Evolutionary conservation across 2,113 vertebrate genomes (phyloP).

Genomic region (Myiozetetes cayanensis): DNA sequence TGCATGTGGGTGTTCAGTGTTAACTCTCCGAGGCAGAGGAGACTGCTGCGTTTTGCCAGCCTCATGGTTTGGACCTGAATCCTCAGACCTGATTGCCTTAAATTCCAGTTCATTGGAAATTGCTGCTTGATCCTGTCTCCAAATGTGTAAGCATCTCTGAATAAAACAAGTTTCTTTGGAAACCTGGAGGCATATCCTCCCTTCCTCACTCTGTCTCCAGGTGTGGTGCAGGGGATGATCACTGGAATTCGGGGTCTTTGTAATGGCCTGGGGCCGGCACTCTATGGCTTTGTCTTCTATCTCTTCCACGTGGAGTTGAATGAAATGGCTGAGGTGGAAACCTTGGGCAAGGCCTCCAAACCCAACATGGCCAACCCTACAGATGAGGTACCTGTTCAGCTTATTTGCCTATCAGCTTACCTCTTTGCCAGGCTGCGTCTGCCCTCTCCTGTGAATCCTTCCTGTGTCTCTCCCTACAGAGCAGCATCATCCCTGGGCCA

Average conservation of each 20-base stretch:
- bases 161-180: background rate
- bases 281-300: constrained; percentile 90
- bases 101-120: background rate
- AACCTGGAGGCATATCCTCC: background rate
- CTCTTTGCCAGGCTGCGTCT: background rate
- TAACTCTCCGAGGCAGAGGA: background rate
- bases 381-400: constrained; percentile 76
- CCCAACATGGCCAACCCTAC: constrained; percentile 90
- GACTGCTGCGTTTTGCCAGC: background rate
- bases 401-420: background rate
- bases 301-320: constrained; percentile 88
- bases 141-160: fast-evolving
- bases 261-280: constrained; percentile 85
- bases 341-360: constrained; percentile 78
- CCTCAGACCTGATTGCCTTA: background rate
- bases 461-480: constrained; percentile 60
- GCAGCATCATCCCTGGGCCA: constrained; percentile 91
- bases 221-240: constrained; percentile 92
- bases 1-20: background rate
- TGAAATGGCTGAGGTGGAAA: constrained; percentile 79
- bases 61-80: background rate
- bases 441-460: fast-evolving
- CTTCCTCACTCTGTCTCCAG: constrained; percentile 46
- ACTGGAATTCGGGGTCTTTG: constrained; percentile 90
- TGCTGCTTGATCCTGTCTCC: background rate